Percentiles rank a stretch among this genome's conserved stretches.
These are phyloP conservation scores for Diplosoma virens DNA, from an alignment of 23 tunicate species.

Conservation along the genomic window DNA sequence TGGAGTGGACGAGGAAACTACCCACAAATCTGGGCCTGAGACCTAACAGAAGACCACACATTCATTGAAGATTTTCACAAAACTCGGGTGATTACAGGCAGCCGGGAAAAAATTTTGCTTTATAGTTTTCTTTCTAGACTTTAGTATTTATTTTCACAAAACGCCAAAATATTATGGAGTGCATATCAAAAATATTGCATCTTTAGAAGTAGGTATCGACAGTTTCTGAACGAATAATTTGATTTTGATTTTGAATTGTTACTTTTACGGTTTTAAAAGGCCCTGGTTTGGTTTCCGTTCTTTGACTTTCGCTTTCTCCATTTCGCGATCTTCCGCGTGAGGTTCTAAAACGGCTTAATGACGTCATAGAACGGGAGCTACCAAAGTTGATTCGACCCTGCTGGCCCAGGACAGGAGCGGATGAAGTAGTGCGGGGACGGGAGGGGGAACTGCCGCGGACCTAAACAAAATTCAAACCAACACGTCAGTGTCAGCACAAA, in stretches of 20 bases:
- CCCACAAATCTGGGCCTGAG: constrained; percentile 69
- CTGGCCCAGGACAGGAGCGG: constrained; percentile 30
- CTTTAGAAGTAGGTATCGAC: too few relatives aligned
- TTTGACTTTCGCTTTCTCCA: background rate
- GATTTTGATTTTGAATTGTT: too few relatives aligned
- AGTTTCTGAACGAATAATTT: too few relatives aligned
- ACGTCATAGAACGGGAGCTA: constrained; percentile 41
- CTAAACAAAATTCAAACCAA: too few relatives aligned
- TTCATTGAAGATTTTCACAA: too few relatives aligned
- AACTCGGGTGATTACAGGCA: too few relatives aligned
- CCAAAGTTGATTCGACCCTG: constrained; percentile 25
- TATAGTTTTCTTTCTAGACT: too few relatives aligned
- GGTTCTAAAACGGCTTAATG: constrained; percentile 43
- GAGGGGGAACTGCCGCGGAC: background rate
- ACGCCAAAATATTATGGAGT: too few relatives aligned
- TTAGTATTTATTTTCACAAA: too few relatives aligned
- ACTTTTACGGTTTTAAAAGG: constrained; percentile 78
- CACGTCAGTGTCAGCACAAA: too few relatives aligned
- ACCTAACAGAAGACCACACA: constrained; percentile 10
- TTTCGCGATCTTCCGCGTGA: constrained; percentile 14
- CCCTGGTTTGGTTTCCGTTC: constrained; percentile 55
- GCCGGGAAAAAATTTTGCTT: too few relatives aligned
- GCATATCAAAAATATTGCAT: too few relatives aligned
- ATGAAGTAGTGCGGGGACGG: constrained; percentile 20
- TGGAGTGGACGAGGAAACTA: constrained; percentile 79